Conservation (phyloP, 2,113 vertebrate genomes). For the Elaphurus davidianus region DNA sequence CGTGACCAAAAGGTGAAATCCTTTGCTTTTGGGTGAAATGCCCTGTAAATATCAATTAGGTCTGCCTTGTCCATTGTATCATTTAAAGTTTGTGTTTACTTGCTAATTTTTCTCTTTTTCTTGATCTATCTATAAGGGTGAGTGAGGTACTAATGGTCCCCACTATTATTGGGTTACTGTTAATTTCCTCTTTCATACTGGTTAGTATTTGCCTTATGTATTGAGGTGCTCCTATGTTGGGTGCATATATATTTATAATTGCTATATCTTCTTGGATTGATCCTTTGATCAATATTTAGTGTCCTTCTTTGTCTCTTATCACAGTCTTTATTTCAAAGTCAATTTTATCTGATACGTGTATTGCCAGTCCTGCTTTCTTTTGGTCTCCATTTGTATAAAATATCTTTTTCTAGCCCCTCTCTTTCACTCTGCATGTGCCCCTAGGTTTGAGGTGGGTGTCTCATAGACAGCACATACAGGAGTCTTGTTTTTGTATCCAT, state of each 20-base stretch:
- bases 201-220: not conserved
- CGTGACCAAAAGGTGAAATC: not conserved
- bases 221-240: not conserved
- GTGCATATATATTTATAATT: not conserved
- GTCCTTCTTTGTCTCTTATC: not conserved
- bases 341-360: not conserved
- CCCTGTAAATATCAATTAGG: not conserved
- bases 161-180: not conserved
- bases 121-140: not conserved
- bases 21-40: not conserved
- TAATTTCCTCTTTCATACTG: not conserved
- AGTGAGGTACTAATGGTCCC: not conserved
- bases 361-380: not conserved
- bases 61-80: not conserved
- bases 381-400: not conserved
- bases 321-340: not conserved
- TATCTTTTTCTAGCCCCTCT: not conserved
- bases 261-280: not conserved
- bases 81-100: not conserved
- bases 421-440: not conserved
- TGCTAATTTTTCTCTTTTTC: not conserved
- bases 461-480: not conserved
- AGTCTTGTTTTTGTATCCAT: not conserved
- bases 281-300: not conserved
- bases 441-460: not conserved